Evolutionary conservation across 2,888 invertebrate species (phyloP).

Genomic region (Andrena bicolor): DNA sequence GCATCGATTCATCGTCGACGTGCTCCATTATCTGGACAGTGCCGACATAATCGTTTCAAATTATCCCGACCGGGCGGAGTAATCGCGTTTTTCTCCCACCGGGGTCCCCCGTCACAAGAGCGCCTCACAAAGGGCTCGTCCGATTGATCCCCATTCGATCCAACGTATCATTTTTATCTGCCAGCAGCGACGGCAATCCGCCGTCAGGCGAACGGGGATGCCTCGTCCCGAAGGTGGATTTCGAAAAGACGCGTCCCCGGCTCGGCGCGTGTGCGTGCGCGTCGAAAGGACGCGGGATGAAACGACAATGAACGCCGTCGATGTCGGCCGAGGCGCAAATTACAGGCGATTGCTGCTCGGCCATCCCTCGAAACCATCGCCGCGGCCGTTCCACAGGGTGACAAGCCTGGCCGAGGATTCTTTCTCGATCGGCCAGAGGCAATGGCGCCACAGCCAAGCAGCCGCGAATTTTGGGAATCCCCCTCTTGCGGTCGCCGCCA

Average conservation of each 20-base stretch:
- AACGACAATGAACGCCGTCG: conserved; percentile 79
- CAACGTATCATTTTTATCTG: conserved; percentile 23
- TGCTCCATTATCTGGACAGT: conserved; percentile 21
- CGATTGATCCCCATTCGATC: conserved; percentile 11
- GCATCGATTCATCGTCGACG: conserved; percentile 13
- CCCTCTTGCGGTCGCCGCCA: neutral
- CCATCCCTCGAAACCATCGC: conserved; percentile 70
- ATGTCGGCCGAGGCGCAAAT: conserved; percentile 81
- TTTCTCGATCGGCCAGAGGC: conserved; percentile 48
- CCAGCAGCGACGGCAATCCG: conserved; percentile 6
- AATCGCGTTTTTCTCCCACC: conserved; percentile 1
- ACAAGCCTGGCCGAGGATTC: conserved; percentile 72
- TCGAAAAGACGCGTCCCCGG: conserved; percentile 16
- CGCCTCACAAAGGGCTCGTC: neutral
- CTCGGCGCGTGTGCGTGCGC: conserved; percentile 9
- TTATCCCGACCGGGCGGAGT: neutral
- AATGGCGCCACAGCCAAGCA: conserved; percentile 46
- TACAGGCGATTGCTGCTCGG: conserved; percentile 79
- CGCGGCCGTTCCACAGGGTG: conserved; percentile 76
- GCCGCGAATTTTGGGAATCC: neutral
- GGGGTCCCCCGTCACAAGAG: neutral
- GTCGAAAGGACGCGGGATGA: conserved; percentile 52
- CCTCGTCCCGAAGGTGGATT: conserved; percentile 7
- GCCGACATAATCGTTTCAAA: conserved; percentile 15
- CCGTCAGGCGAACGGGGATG: neutral